Percentiles rank a stretch among this genome's conserved stretches.
Conservation (phyloP, 1,140 invertebrate genomes). For the Reticulitermes speratus region DNA sequence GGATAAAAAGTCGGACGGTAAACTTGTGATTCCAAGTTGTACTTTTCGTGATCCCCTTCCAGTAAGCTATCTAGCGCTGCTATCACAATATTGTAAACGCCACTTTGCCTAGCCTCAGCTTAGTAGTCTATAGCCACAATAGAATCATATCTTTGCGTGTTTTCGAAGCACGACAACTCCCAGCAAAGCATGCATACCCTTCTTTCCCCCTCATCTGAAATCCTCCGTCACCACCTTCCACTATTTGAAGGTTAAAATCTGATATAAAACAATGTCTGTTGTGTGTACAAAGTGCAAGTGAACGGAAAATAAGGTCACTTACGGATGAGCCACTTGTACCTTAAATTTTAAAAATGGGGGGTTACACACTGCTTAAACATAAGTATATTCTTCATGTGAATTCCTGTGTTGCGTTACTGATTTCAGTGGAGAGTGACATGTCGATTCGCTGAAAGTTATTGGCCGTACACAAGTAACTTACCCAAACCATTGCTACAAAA, state of each 20-base stretch:
- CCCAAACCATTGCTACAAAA: no score
- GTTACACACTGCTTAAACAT: no score
- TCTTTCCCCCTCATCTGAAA: background rate
- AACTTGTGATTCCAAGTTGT: background rate
- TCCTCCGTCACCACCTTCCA: background rate
- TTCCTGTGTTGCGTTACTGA: no score
- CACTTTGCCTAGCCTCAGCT: background rate
- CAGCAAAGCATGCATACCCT: background rate
- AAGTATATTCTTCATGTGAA: no score
- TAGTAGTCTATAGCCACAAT: background rate
- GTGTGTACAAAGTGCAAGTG: background rate
- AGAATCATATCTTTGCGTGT: background rate
- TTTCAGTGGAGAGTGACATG: no score
- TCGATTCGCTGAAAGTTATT: no score
- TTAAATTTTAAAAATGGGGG: background rate
- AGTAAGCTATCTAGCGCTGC: background rate
- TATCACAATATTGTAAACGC: background rate
- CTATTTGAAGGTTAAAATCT: background rate
- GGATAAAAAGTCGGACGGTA: background rate
- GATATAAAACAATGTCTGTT: background rate
- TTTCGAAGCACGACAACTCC: constrained; percentile 2
- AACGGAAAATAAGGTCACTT: background rate
- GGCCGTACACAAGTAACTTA: no score
- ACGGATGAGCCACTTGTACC: background rate
- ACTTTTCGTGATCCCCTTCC: background rate